These are phyloP conservation scores for Monochamus saltuarius DNA, from an alignment of 1,140 invertebrate genomes.

Conservation along the genomic window DNA sequence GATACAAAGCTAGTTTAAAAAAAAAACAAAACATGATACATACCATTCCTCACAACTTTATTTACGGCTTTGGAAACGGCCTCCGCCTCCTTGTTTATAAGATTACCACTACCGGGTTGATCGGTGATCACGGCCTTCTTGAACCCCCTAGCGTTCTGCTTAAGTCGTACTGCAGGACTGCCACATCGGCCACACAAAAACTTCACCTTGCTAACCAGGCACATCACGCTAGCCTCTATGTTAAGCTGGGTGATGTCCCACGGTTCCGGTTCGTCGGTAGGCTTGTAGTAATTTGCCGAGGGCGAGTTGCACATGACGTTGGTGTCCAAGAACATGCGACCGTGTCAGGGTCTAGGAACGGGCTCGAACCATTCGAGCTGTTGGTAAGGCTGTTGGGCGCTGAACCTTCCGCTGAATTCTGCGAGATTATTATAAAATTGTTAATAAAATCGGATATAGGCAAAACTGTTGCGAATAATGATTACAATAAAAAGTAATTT, in stretches of 20 bases:
- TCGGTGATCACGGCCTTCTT: constrained; percentile 34
- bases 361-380: constrained; percentile 20
- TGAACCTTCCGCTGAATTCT: constrained; percentile 27
- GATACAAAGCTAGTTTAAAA: too few species aligned
- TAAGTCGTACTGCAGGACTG: constrained; percentile 67
- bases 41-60: constrained; percentile 35
- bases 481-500: too few species aligned
- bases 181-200: constrained; percentile 68
- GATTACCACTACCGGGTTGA: constrained; percentile 31
- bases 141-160: constrained; percentile 50
- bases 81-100: constrained; percentile 45
- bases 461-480: too few species aligned
- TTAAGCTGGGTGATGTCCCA: constrained; percentile 87
- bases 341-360: constrained; percentile 41
- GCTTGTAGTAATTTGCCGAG: constrained; percentile 79
- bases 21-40: constrained; percentile 46
- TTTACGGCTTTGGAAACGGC: constrained; percentile 51
- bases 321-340: constrained; percentile 65
- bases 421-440: not conserved
- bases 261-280: constrained; percentile 82
- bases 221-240: constrained; percentile 87
- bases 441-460: too few species aligned
- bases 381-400: constrained; percentile 21
- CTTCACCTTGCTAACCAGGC: constrained; percentile 77
- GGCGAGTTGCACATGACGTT: constrained; percentile 74